Evolutionary conservation across 2,113 vertebrate species (phyloP).

Genomic region (Urocitellus parryii): DNA sequence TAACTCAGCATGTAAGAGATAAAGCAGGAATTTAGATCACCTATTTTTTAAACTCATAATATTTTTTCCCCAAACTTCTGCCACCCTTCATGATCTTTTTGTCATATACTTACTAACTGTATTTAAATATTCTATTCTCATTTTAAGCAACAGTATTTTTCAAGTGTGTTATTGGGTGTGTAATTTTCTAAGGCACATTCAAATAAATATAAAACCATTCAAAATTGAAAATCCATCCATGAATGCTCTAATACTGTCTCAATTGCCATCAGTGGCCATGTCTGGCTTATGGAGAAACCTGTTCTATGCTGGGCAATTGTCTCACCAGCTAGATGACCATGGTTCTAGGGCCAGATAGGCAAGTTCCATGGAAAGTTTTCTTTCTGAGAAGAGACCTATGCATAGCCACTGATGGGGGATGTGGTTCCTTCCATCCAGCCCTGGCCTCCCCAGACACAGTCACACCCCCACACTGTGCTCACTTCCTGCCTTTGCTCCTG

Average conservation of each 20-base stretch:
- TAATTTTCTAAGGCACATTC: not conserved
- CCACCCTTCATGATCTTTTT: not conserved
- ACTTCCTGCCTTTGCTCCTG: slow-evolving; percentile 26
- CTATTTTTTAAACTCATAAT: not conserved
- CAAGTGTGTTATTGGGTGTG: not conserved
- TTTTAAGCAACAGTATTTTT: not conserved
- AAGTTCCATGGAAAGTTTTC: slow-evolving; percentile 5
- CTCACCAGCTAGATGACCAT: not conserved
- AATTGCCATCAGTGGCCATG: rapidly evolving
- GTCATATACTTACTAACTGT: not conserved
- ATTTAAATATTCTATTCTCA: not conserved
- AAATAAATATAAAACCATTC: not conserved
- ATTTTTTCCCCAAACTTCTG: not conserved
- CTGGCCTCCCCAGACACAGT: not conserved
- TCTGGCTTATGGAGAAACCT: not conserved
- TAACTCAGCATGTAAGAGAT: not conserved
- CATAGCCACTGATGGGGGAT: not conserved
- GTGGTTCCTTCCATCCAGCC: not conserved
- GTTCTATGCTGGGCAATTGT: not conserved
- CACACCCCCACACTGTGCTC: not conserved
- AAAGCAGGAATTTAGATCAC: not conserved
- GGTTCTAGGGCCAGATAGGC: not conserved
- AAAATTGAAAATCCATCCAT: not conserved
- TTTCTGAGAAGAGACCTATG: not conserved
- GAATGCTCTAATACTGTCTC: not conserved